Base-by-base conservation (phyloP, 2,113 vertebrate species). In the Irena cyanogastra region DNA sequence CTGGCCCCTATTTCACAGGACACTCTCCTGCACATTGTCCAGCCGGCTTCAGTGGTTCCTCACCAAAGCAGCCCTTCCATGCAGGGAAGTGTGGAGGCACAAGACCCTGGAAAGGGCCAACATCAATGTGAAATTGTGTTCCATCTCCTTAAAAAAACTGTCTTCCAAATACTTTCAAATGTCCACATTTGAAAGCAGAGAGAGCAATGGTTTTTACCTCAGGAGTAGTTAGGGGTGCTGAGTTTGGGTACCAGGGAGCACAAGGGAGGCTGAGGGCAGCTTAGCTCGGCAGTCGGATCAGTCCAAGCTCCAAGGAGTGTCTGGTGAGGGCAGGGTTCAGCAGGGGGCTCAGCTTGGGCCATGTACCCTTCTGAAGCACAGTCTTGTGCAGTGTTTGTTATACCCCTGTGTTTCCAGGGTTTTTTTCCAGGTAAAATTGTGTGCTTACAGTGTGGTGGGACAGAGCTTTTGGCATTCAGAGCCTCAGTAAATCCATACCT, bases 301-400 rank as follows among this genome's bases (percentile, higher is more conserved):
- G 18, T 16, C 44, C 0, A 10, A 84, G 59, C 13, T 10, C 23
- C 1, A 3, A 28, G 44, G 63, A 54, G 13, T 3, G 11, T 28
- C n/a, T 4, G 12, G n/a, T 4, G 39, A 71, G 30, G 30, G 24
- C 49, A n/a, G 42, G 6, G 42, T 42, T 70, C 0, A 1, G 52
- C 16, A 24, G 20, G 56, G 24, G 35, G 56, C 2, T 6, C 84
- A 54, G 44, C 41, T 41, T 0, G 0, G 37, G 54, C 50, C 1
- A 1, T 7, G 9, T 9, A 31, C 11, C 50, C 45, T 86, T 52
- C 35, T 2, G 1, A 61, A 66, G 37, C 33, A 35, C 19, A 45
- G 9, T 15, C 14, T 30, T 39, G n/a, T 3, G 3, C 63, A 52
- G 20, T 5, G 33, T 24, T 72, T 83, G 4, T 63, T 12, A 61